Evolutionary conservation across 2,888 invertebrate species (phyloP), one percentile per base, ranked within the genome.

Genomic region (Athripsodes cinereus): DNA sequence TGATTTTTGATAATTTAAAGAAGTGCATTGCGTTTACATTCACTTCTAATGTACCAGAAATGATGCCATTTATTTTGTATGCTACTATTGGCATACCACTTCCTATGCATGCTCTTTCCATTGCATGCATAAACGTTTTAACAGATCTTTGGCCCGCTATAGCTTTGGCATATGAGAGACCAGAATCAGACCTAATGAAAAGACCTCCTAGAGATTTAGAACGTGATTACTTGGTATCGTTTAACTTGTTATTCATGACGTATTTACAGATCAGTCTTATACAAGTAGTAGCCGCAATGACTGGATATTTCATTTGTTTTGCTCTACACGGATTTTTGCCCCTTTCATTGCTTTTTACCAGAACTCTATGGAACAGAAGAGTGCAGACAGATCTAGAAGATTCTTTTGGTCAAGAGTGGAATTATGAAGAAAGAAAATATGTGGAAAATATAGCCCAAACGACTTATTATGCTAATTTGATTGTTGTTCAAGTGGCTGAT

Each of bases 261-360:
- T 92, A 92, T 70, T 88, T 88, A 62, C 92, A 93, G 75, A 86
- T 93, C 63, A 93, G 92, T 53, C 78, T 92, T 71, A 89, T 93
- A 65, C 92, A 93, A 73, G 87, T 90, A 19, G 84, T 84, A 46
- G 88, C 86, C 44, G 90, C 88, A 8, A 88, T 92, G 76, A 87
- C 85, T 69, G 79, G 85, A 2, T 93, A 92, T 71, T 88, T 90
- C 68, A 80, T 88, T 54, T 84, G 91, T 58, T 86, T 88, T 81
- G 89, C 88, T 1, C 83, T 86, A 66, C 83, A 86, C 64, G 92
- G 92, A 0, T 93, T 92, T 74, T 81, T 82, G 68, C 88, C 88
- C 0, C 71, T 74, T 2, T 74, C 76, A 62, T 74, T 93, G 57
- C 66, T 88, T 47, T 87, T 87, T 61, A 70, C 90, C 53, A 84